A percentile compares a stretch with the other conserved stretches of the same genome.
These are phyloP conservation scores for Trichoplax adhaerens DNA, from an alignment of 37 sponge, comb jelly and placozoan genomes.

Conservation along the genomic window DNA sequence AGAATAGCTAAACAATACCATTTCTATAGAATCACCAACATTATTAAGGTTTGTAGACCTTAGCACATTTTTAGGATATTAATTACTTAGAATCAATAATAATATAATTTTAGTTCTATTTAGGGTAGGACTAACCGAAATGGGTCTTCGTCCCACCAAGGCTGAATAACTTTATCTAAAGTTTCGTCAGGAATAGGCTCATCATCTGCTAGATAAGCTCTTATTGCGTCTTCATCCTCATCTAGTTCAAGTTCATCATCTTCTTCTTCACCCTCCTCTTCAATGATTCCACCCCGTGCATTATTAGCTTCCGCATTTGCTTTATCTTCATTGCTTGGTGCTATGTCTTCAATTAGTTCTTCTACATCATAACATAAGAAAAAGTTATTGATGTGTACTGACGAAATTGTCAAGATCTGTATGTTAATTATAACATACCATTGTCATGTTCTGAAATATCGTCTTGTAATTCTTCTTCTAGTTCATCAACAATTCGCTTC, in stretches of 20 bases:
- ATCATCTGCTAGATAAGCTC: constrained; percentile 36
- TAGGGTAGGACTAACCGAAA: constrained; percentile 38
- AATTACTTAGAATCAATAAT: too few species aligned
- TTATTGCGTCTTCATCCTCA: constrained; percentile 56
- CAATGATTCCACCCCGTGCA: background rate
- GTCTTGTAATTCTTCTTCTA: constrained; percentile 24
- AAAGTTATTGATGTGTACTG: too few species aligned
- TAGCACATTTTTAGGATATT: too few species aligned
- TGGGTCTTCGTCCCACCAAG: constrained; percentile 78
- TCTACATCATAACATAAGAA: background rate
- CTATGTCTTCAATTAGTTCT: constrained; percentile 5
- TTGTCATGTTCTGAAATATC: background rate
- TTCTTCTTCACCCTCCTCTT: constrained; percentile 19
- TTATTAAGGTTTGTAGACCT: too few species aligned
- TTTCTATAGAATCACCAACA: too few species aligned
- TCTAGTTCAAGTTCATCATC: constrained; percentile 6
- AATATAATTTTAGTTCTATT: too few species aligned
- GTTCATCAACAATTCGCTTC: constrained; percentile 6
- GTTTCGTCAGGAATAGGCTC: constrained; percentile 59
- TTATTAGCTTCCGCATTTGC: background rate
- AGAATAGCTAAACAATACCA: background rate
- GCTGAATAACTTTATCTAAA: constrained; percentile 19
- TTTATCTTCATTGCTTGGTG: background rate
- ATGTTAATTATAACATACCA: too few species aligned
- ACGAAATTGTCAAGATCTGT: too few species aligned